phyloP scores from a whole-genome alignment of 2,797 vertebrate genomes.

The Pipistrellus nathusii region DNA sequence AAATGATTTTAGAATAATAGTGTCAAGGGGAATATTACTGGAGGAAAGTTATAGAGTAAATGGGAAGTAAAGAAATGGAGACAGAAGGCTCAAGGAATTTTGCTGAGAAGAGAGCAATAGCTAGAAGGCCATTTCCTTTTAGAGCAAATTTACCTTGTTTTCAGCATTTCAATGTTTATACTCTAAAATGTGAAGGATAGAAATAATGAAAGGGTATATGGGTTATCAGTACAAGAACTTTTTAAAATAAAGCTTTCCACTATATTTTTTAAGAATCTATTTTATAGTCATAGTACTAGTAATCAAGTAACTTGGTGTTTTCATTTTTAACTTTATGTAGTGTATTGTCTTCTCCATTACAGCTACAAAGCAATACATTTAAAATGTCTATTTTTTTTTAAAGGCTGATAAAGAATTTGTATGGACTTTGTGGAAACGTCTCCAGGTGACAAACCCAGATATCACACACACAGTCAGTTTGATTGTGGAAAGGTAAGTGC shows the following conservation, averaged over 20 bases:
- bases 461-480: slow-evolving; percentile 94
- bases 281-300: background rate
- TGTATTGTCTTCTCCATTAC: background rate
- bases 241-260: slow-evolving; percentile 31
- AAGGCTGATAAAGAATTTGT: slow-evolving; percentile 98
- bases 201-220: background rate
- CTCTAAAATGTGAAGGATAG: background rate
- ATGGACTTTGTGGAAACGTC: slow-evolving; percentile 96
- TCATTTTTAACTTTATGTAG: background rate
- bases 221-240: slow-evolving; percentile 13
- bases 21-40: background rate
- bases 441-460: slow-evolving; percentile 94
- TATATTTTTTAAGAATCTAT: background rate
- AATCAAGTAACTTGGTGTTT: slow-evolving; percentile 20
- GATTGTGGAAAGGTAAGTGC: slow-evolving; percentile 95
- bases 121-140: background rate
- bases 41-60: background rate
- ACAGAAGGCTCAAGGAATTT: background rate
- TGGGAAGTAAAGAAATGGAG: background rate
- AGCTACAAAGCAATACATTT: slow-evolving; percentile 38
- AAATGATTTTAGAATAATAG: slow-evolving; percentile 6
- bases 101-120: background rate
- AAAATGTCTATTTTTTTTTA: slow-evolving; percentile 70
- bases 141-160: background rate
- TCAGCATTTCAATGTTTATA: slow-evolving; percentile 1